Percentiles rank a stretch among this genome's conserved stretches.
phyloP scores from a whole-genome alignment of 2,113 vertebrate genomes.

The Xiphophorus maculatus region DNA sequence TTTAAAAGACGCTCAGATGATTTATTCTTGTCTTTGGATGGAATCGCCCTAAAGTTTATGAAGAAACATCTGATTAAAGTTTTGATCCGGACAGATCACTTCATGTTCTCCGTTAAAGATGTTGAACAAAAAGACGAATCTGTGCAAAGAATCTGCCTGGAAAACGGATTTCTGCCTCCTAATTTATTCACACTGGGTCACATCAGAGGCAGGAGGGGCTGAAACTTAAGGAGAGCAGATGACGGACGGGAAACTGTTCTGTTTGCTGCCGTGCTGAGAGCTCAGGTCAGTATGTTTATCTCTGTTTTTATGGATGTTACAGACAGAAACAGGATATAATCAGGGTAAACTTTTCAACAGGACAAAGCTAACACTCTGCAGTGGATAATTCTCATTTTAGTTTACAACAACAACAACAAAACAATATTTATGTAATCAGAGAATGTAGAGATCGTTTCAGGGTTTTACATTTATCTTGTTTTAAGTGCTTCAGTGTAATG shows the following conservation, averaged over 20 bases:
- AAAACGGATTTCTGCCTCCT: too few species aligned
- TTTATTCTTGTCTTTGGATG: too few species aligned
- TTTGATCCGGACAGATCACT: too few species aligned
- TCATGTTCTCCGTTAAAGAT: too few species aligned
- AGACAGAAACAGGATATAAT: background rate
- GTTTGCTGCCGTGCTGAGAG: background rate
- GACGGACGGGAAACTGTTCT: background rate
- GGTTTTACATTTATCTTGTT: background rate
- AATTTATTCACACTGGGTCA: too few species aligned
- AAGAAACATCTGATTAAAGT: too few species aligned
- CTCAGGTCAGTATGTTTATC: conserved; percentile 18
- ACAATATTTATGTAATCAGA: background rate
- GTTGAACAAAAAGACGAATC: too few species aligned
- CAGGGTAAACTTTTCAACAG: background rate
- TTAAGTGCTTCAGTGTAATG: background rate
- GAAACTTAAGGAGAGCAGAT: background rate
- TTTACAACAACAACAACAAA: background rate
- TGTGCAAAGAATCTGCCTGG: too few species aligned
- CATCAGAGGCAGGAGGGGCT: background rate
- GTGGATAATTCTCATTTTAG: background rate
- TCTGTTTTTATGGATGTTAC: background rate
- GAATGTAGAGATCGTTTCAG: background rate
- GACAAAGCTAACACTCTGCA: background rate
- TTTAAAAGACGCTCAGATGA: too few species aligned
- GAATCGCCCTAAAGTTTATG: too few species aligned